phyloP scores from a whole-genome alignment of 2,888 invertebrate species.

The Diploptera punctata region DNA sequence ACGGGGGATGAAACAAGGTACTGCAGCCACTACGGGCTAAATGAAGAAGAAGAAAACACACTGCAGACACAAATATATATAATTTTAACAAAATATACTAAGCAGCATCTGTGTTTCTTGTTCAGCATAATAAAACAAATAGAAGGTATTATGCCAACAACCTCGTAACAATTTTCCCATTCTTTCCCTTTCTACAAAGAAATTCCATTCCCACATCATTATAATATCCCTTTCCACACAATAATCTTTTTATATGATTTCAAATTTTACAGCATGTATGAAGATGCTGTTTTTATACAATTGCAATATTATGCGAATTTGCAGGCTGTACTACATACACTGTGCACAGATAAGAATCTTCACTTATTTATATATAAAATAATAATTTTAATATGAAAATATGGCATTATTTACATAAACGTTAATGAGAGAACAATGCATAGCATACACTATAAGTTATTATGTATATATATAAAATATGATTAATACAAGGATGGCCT shows the following conservation, averaged over 20 bases:
- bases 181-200: neutral
- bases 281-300: slow-evolving; percentile 26
- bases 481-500: too few species aligned
- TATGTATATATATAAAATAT: slow-evolving; percentile 19
- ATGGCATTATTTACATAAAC: slow-evolving; percentile 7
- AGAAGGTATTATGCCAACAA: neutral
- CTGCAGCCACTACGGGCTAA: neutral
- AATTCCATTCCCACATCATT: neutral
- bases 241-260: neutral
- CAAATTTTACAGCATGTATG: slow-evolving; percentile 17
- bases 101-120: slow-evolving; percentile 8
- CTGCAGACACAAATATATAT: neutral
- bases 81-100: neutral
- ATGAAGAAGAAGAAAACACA: neutral
- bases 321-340: slow-evolving; percentile 2
- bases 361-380: slow-evolving; percentile 11
- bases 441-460: slow-evolving; percentile 13
- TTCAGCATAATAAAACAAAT: neutral
- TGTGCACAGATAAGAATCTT: neutral
- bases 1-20: too few species aligned
- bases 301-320: slow-evolving; percentile 24
- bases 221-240: neutral
- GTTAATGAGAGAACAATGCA: neutral
- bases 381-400: slow-evolving; percentile 19
- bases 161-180: neutral